Base-by-base conservation (phyloP, 1,140 invertebrate genomes). In the Drosophila arawakana region DNA sequence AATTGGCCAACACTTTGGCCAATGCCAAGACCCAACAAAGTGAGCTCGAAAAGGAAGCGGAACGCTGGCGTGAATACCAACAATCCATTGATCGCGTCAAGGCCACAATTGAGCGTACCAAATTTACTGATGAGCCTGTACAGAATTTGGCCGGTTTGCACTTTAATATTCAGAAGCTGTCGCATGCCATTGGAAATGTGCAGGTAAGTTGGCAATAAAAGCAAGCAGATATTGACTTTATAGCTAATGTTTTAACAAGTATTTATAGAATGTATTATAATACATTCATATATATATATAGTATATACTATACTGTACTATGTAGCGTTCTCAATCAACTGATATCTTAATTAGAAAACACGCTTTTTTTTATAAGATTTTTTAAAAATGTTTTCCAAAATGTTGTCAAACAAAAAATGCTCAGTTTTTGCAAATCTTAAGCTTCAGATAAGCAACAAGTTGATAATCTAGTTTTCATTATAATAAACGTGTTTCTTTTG, bases 1-100 rank as follows among this genome's bases (percentile, higher is more conserved):
- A 95, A 3, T 83, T 97, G 69, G 97, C 97, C 82, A 97, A 97
- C 68, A 97, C 96, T 0, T 81, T 97, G 34, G 97, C 97, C 81
- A 95, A 95, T 1, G 96, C 96, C 0, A 96, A 96, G 84, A 96
- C 96, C 0, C 94, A 95, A 62, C 95, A 95, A 74, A 95, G 95
- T 6, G 94, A 95, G 44, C 82, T 97, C 18, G 96, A 97, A 82
- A 95, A 97, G 91, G 95, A 96, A 60, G 93, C 95, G 15, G 95
- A 96, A 78, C 94, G 95, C 37, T 97, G 96, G 96, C 96, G 95
- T 73, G 96, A 97, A 84, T 98, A 97, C 91, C 77, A 90, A 55
- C 95, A 96, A 79, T 94, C 95, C 6, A 93, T 97, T 35, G 96
- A 97, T 63, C 96, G 96, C 78, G 95, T 97, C 4, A 95, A 95